Base-by-base conservation (phyloP, 2,888 invertebrate genomes). In the Ariolimax columbianus region DNA sequence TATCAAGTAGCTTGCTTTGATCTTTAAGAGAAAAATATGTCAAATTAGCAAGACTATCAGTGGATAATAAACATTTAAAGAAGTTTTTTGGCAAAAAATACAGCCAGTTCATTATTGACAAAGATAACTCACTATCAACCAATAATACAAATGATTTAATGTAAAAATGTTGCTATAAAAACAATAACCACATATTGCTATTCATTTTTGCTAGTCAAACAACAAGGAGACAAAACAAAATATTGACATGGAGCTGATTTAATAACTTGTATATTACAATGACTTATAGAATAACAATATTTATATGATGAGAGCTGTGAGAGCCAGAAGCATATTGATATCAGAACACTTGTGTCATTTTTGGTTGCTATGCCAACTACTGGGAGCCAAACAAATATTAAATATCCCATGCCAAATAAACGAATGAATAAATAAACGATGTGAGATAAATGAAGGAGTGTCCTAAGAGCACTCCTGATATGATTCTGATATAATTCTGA, bases 101-200 rank as follows among this genome's bases (percentile, higher is more conserved):
- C 14, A 47, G 6, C 47, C 6, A 9, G 47, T 14, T 47, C 6
- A 47, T 47, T 36, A 3, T 4, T 36, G 38, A 17, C 36, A 36
- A 38, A 11, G 19, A 70, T 70, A 38, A 36, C 1, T 14, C 23
- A 36, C 70, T 70, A 7, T 14, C 9, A 36, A 36, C 3, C 68
- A 68, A 70, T 36, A 70, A 36, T 14, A 70, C 23, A 23, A 51
- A n/a, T n/a, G n/a, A n/a, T n/a, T n/a, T n/a, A n/a, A n/a, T 79
- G 14, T 40, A 51, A 81, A n/a, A 72, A 36, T 14, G 30, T 70
- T 81, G 51, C 30, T 51, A 40, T 70, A 36, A 59, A 68, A 68
- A 43, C 9, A 81, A 9, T n/a, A 19, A 72, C 30, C 63, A 82
- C 14, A n/a, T 82, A 82, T 82, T 82, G 82, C 82, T 82, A 75